Evolutionary conservation across 2,888 invertebrate species (phyloP), one percentile per base, ranked within the genome.

Genomic region (Cetonia aurata): DNA sequence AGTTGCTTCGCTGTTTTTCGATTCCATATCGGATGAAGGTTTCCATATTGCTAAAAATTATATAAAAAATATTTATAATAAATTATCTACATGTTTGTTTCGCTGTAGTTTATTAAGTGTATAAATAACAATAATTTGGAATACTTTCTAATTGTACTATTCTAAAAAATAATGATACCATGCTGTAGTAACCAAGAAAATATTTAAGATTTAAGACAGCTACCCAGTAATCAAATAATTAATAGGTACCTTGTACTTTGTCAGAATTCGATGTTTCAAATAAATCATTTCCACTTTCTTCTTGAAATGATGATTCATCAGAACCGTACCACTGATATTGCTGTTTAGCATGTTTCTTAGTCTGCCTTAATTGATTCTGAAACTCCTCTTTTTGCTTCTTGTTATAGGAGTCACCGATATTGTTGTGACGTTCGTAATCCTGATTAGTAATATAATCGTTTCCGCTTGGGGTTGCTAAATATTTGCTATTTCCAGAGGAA

Each of bases 351-450:
- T 46, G 56, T 31, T 67, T 56, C 46, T 68, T 15, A 3, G 46
- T 37, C 13, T 57, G 55, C 17, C 17, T 41, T 12, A 42, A 13
- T 17, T 71, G 57, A 12, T 46, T 59, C 25, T 52, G 48, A 31
- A 59, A 71, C 42, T 71, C 52, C 9, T 67, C 67, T 9, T 71
- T 50, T 41, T 66, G 50, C 10, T 57, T 66, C 42, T 37, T 66
- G 37, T 67, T 71, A 42, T 71, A 71, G 2, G 41, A 55, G 15
- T 70, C 67, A 55, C 41, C 67, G 50, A 70, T 41, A 9, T 55
- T 50, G 25, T 37, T 66, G 25, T 67, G 57, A 48, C 52, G 46
- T 15, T 52, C 17, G 25, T 48, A 70, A 41, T 67, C 70, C 1
- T 41, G n/a, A n/a, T 55, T 13, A 31, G 25, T 31, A 1, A 13